These are phyloP conservation scores for Gerris buenoi DNA, from an alignment of 1,140 invertebrate genomes.

Conservation along the genomic window DNA sequence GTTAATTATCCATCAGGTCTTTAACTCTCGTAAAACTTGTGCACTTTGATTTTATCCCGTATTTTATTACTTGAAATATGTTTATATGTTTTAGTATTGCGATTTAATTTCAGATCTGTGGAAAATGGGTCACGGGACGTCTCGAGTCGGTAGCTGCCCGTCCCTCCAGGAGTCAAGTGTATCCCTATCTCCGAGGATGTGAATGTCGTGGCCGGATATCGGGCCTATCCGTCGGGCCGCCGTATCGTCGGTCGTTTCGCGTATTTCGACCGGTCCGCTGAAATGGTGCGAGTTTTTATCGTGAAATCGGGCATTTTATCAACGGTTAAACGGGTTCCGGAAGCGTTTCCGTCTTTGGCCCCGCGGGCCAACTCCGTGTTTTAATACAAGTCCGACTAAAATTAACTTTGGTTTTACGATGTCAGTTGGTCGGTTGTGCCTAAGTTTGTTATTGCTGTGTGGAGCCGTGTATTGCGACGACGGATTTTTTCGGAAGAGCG, in stretches of 20 bases:
- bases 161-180: background rate
- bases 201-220: background rate
- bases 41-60: too few relatives aligned
- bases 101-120: constrained; percentile 9
- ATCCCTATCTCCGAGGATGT: constrained; percentile 7
- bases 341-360: too few relatives aligned
- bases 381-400: background rate
- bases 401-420: background rate
- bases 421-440: background rate
- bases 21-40: too few relatives aligned
- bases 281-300: too few relatives aligned
- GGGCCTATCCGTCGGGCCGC: constrained; percentile 4
- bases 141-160: background rate
- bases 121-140: constrained; percentile 14
- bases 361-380: background rate
- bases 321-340: too few relatives aligned
- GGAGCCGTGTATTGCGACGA: constrained; percentile 9
- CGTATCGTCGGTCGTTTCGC: background rate
- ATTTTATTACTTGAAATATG: too few relatives aligned
- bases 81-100: too few relatives aligned
- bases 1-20: background rate
- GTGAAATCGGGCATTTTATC: too few relatives aligned
- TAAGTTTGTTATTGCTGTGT: background rate
- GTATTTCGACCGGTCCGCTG: too few relatives aligned
- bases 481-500: constrained; percentile 5